phyloP scores from a whole-genome alignment of 1,140 invertebrate genomes.

The Episyrphus balteatus region DNA sequence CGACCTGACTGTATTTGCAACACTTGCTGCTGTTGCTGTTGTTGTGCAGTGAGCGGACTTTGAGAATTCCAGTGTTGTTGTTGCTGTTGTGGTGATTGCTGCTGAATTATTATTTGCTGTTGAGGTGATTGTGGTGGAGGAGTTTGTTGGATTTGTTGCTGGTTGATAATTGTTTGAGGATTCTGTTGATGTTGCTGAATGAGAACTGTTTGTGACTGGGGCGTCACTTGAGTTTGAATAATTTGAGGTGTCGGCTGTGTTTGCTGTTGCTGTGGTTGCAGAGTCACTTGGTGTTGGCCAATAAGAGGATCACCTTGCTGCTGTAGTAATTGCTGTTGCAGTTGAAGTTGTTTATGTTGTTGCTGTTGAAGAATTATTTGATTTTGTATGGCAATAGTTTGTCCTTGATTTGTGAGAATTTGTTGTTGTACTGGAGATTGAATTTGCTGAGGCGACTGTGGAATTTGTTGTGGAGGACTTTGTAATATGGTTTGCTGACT shows the following conservation, averaged over 20 bases:
- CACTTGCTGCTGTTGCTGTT: constrained; percentile 22
- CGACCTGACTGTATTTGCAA: constrained; percentile 15
- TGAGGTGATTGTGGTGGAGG: too few species aligned
- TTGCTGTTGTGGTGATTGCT: constrained; percentile 8
- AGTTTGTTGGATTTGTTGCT: neutral
- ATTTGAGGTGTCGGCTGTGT: constrained; percentile 7
- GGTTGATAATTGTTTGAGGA: neutral
- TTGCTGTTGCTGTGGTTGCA: constrained; percentile 20
- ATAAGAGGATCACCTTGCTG: constrained; percentile 17
- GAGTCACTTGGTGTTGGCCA: constrained; percentile 26
- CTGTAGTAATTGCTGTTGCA: constrained; percentile 9
- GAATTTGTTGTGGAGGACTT: constrained; percentile 18
- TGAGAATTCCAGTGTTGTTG: constrained; percentile 13
- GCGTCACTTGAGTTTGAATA: neutral
- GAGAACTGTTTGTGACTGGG: constrained; percentile 30
- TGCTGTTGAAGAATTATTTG: constrained; percentile 10
- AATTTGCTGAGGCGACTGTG: constrained; percentile 24
- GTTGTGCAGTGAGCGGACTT: constrained; percentile 27
- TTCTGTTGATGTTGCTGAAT: constrained; percentile 22
- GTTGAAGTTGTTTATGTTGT: constrained; percentile 12
- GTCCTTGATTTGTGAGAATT: neutral
- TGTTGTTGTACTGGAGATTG: constrained; percentile 20
- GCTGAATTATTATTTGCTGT: constrained; percentile 7
- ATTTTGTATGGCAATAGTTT: constrained; percentile 4
- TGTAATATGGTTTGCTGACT: constrained; percentile 9